phyloP scores from a whole-genome alignment of 2,888 invertebrate genomes.

The Euclidia mi region DNA sequence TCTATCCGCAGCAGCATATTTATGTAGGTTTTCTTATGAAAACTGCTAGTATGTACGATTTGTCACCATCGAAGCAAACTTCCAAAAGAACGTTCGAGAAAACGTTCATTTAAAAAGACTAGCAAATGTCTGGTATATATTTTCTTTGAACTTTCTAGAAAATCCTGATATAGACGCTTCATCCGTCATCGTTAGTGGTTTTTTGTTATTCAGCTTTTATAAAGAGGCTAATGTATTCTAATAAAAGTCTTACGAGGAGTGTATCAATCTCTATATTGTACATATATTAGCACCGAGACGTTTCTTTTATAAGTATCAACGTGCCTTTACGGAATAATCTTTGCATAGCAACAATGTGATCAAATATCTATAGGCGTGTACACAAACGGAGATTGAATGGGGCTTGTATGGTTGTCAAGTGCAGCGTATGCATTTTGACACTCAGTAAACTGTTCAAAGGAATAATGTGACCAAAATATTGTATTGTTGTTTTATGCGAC shows the following conservation, averaged over 20 bases:
- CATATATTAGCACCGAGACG: neutral
- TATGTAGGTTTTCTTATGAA: neutral
- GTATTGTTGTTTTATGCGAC: too few species aligned
- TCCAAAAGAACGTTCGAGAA: too few species aligned
- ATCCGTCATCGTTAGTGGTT: conserved; percentile 43
- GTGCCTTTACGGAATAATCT: neutral
- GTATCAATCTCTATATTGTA: neutral
- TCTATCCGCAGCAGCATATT: too few species aligned
- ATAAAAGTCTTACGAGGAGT: neutral
- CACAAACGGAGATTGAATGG: too few species aligned
- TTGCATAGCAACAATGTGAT: too few species aligned
- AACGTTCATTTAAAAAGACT: conserved; percentile 46
- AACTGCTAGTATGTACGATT: conserved; percentile 21
- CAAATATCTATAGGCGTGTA: too few species aligned
- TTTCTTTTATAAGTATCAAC: neutral
- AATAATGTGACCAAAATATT: too few species aligned
- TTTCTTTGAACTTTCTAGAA: conserved; percentile 13
- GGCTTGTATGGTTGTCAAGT: too few species aligned
- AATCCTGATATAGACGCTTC: conserved; percentile 9
- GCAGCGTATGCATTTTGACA: too few species aligned
- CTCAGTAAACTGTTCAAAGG: too few species aligned
- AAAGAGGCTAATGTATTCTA: conserved; percentile 5
- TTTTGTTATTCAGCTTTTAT: conserved; percentile 23
- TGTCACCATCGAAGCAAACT: conserved; percentile 37
- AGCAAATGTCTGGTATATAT: conserved; percentile 38